Percentiles rank a stretch among this genome's conserved stretches.
Conservation (phyloP, 2,113 vertebrate genomes). For the Actinemys pallida region DNA sequence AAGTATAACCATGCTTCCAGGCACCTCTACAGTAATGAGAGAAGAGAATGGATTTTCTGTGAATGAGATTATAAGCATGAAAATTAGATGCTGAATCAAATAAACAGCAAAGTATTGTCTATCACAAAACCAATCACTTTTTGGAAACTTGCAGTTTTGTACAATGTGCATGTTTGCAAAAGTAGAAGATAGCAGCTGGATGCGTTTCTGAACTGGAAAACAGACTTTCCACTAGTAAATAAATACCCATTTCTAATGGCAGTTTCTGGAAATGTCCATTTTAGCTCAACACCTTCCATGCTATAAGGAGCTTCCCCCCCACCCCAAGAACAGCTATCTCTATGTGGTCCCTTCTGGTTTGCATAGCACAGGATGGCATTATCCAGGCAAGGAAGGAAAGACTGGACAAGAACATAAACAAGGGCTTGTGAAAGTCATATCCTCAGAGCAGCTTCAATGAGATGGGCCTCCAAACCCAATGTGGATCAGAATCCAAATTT, state of each 20-base stretch:
- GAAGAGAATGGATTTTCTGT: neutral
- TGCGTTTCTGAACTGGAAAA: neutral
- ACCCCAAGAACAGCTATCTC: neutral
- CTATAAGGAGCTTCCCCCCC: neutral
- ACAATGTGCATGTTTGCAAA: neutral
- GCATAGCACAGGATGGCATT: neutral
- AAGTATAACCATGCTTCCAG: neutral
- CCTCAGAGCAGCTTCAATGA: accelerated
- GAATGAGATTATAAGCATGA: neutral
- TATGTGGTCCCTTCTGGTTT: neutral
- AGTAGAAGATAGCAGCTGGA: neutral
- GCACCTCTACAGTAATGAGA: neutral
- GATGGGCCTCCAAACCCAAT: neutral
- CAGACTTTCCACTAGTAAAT: neutral
- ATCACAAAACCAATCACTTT: neutral
- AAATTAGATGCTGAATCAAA: neutral
- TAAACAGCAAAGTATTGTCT: neutral
- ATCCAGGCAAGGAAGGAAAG: neutral
- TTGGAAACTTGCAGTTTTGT: neutral
- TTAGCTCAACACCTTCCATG: neutral
- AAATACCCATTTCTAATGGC: neutral
- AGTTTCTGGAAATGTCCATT: neutral
- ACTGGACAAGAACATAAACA: neutral
- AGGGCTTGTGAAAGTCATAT: neutral
- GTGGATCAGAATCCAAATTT: neutral